These are phyloP conservation scores for Tokudaia tokunoshimensis DNA, from an alignment of 2,797 vertebrate species.

Conservation along the genomic window DNA sequence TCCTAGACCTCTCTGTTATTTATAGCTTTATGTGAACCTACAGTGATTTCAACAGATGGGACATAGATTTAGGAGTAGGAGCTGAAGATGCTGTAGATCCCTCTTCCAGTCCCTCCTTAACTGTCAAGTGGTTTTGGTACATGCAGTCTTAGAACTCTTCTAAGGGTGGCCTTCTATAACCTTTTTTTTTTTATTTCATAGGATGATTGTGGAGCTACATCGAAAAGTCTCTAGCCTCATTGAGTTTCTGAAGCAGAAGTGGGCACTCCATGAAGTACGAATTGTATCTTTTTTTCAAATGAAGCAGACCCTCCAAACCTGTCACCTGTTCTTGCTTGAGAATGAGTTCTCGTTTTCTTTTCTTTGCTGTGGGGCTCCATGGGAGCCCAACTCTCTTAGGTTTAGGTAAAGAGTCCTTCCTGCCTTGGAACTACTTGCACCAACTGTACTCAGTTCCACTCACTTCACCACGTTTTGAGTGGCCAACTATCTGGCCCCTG, in stretches of 20 bases:
- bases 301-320: no score
- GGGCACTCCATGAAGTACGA: slow-evolving; percentile 96
- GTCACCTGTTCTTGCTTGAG: not conserved
- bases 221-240: slow-evolving; percentile 99
- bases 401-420: not conserved
- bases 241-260: slow-evolving; percentile 98
- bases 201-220: slow-evolving; percentile 99
- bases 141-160: not conserved
- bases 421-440: not conserved
- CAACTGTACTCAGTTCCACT: not conserved
- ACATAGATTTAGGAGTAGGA: not conserved
- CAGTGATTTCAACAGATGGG: not conserved
- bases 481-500: not conserved
- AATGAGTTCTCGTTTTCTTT: not conserved
- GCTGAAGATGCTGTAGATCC: not conserved
- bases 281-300: slow-evolving; percentile 94
- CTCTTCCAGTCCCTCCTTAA: accelerated
- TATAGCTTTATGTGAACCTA: not conserved
- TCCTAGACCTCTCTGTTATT: not conserved
- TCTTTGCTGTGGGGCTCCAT: accelerated
- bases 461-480: not conserved
- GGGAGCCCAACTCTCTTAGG: not conserved
- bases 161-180: not conserved
- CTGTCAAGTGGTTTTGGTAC: not conserved
- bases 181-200: slow-evolving; percentile 76